phyloP scores from a whole-genome alignment of 2,888 invertebrate genomes.

The Eutolmus rufibarbis region DNA sequence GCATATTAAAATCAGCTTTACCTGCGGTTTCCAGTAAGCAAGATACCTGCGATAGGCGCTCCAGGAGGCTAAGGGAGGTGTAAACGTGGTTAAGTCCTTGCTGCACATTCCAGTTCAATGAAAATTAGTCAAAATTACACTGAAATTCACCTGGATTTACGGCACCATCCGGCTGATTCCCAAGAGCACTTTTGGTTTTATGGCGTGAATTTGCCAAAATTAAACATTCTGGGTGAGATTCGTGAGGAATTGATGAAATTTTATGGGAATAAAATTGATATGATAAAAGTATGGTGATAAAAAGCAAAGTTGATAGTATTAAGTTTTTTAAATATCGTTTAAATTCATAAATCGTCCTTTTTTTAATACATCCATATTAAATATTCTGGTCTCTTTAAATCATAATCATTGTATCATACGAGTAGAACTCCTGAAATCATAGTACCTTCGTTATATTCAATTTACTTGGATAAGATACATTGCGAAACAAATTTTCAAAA shows the following conservation, averaged over 20 bases:
- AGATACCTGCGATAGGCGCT: neutral
- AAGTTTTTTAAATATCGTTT: neutral
- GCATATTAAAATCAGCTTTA: neutral
- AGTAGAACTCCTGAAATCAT: too few species aligned
- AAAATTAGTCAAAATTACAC: neutral
- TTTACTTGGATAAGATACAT: too few species aligned
- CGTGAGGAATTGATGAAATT: neutral
- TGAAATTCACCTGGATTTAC: neutral
- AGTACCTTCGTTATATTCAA: too few species aligned
- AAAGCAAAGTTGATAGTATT: neutral
- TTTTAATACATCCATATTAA: too few species aligned
- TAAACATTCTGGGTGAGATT: neutral
- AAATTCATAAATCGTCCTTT: neutral
- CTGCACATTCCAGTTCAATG: neutral
- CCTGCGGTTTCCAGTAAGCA: neutral
- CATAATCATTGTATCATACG: too few species aligned
- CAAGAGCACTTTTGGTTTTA: neutral
- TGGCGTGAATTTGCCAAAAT: neutral
- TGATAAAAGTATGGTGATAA: neutral
- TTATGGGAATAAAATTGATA: neutral
- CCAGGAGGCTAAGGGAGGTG: neutral
- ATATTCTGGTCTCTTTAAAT: too few species aligned
- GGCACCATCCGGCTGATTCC: neutral
- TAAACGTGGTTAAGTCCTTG: neutral
- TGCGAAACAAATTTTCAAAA: too few species aligned